Base-by-base conservation (phyloP, 2,797 vertebrate genomes). In the Coccyzus lansbergi region DNA sequence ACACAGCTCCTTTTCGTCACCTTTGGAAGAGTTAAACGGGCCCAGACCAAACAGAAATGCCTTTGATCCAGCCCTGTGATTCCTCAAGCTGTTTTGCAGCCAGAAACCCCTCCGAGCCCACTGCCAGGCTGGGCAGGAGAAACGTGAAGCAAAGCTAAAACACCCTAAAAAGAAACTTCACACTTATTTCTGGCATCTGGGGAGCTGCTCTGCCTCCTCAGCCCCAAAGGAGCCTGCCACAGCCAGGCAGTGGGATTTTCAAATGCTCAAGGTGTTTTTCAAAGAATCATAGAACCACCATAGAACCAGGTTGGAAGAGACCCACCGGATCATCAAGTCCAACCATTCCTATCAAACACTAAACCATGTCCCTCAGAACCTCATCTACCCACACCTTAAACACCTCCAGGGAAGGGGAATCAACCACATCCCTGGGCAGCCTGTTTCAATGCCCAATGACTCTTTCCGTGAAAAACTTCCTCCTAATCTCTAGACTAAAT, bases 41-140 rank as follows among this genome's bases (percentile, higher is more conserved):
- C 15, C 22, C 3, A 6, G 44, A 67, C 26, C 29, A 6, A 31
- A 51, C 0, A 8, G 10, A 26, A 76, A n/a, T 0, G 7, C 72
- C 56, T 82, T 59, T 68, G 74, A 81, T 72, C 69, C 79, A 67
- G 53, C 36, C 64, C 58, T 9, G 10, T 0, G 8, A 17, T 34
- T 55, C 22, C n/a, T 36, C 55, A 52, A 28, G 62, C 19, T 40
- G 42, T 8, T 74, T 15, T 69, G 62, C 85, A 88, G 85, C 33
- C 79, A 62, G 67, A 38, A 3, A 15, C 13, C 33, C 19, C 8
- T 5, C n/a, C 18, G 9, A 18, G 15, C 9, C 29, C 59, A 9
- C 11, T 2, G 0, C 48, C 1, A 1, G 33, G 8, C 14, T 44
- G 53, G n/a, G 52, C 33, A 48, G 42, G 40, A 12, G 6, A 38